These are phyloP conservation scores for Chaetops frenatus DNA, from an alignment of 2,113 vertebrate species.

Conservation along the genomic window DNA sequence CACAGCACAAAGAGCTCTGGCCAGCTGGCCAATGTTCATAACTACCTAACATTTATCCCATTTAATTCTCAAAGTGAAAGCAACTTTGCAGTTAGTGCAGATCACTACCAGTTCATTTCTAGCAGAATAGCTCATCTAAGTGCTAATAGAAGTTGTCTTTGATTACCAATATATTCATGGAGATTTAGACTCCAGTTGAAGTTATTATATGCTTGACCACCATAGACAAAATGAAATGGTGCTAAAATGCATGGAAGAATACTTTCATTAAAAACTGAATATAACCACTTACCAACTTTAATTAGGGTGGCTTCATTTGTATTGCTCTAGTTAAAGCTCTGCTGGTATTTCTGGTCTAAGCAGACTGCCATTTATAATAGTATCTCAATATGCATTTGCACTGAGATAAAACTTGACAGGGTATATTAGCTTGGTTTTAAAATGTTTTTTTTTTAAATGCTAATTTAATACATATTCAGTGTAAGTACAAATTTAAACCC, in stretches of 20 bases:
- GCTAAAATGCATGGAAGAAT: background rate
- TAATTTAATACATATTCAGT: background rate
- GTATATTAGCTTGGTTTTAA: background rate
- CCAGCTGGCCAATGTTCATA: constrained; percentile 11
- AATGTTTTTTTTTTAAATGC: background rate
- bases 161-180: constrained; percentile 9
- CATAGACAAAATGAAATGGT: constrained; percentile 4
- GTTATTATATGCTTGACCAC: constrained; percentile 32
- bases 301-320: constrained; percentile 13
- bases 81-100: constrained; percentile 1
- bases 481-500: background rate
- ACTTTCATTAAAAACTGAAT: constrained; percentile 49
- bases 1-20: background rate
- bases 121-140: constrained; percentile 26
- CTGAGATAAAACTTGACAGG: background rate
- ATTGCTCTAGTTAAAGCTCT: background rate
- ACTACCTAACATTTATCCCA: background rate
- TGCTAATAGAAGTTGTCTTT: background rate
- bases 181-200: constrained; percentile 25
- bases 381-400: background rate
- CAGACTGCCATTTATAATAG: background rate
- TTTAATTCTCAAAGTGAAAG: background rate
- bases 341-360: background rate
- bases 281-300: background rate
- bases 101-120: background rate